Conservation (phyloP, 2,888 invertebrate genomes). For the Heliconius hortense region DNA sequence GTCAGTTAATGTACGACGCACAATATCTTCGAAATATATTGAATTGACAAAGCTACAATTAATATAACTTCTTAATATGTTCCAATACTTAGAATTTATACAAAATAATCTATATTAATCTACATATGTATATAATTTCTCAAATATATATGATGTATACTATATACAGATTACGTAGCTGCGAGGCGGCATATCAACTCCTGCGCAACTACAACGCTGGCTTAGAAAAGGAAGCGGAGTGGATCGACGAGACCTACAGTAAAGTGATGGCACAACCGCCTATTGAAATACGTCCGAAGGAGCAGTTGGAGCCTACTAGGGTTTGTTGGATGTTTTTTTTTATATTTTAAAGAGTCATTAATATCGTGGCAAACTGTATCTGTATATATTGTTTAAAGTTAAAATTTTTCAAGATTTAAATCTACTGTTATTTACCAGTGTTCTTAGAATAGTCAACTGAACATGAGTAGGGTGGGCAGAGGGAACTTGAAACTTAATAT, state of each 20-base stretch:
- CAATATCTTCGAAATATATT: too few relatives aligned
- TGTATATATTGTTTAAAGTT: neutral
- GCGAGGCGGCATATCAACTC: constrained; percentile 94
- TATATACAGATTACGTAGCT: constrained; percentile 88
- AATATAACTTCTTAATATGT: too few relatives aligned
- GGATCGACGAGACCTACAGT: constrained; percentile 92
- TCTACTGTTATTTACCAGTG: neutral
- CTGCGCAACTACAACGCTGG: constrained; percentile 95
- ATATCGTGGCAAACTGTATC: too few relatives aligned
- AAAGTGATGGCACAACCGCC: constrained; percentile 90
- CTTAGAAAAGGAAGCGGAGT: constrained; percentile 92
- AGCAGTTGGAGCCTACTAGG: constrained; percentile 90
- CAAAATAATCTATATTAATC: too few relatives aligned
- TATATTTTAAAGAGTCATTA: neutral
- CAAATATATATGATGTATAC: too few relatives aligned
- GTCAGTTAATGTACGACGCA: too few relatives aligned
- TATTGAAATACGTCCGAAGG: constrained; percentile 85
- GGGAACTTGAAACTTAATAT: too few relatives aligned
- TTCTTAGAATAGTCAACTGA: neutral
- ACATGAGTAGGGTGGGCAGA: too few relatives aligned
- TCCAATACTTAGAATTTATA: too few relatives aligned
- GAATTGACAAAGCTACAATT: too few relatives aligned
- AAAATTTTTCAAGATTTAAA: neutral
- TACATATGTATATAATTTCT: too few relatives aligned
- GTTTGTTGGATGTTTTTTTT: constrained; percentile 69